Conservation (phyloP, 1,140 invertebrate species). For the Cotesia chilonis region DNA sequence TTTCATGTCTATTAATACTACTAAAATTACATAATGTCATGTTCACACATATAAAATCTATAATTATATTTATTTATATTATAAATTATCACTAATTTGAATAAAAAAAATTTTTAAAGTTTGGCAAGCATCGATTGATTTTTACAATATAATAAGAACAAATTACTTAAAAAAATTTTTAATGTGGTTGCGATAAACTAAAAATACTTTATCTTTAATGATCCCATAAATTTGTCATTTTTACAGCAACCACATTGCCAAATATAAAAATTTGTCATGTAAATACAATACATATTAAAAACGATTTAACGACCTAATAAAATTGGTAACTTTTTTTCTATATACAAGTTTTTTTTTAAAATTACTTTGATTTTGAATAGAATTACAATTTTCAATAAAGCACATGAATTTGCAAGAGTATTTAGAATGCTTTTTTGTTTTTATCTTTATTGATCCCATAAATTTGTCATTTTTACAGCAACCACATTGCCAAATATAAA, state of each 20-base stretch:
- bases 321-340: no score
- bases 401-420: no score
- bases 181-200: neutral
- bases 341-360: no score
- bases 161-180: neutral
- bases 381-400: no score
- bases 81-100: neutral
- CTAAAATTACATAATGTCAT: constrained; percentile 15
- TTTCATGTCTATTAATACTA: constrained; percentile 17
- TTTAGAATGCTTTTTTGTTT: neutral
- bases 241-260: no score
- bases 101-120: constrained; percentile 32
- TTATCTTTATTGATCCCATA: neutral
- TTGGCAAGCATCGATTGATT: constrained; percentile 38
- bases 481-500: no score
- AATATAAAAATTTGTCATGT: no score
- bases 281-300: no score
- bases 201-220: neutral
- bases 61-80: no score
- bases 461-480: no score
- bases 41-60: constrained; percentile 21
- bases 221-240: neutral
- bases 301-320: no score
- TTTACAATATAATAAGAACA: constrained; percentile 12
- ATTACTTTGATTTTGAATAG: no score